Base-by-base conservation (phyloP, 2,888 invertebrate genomes). In the Sceliomorpha sp. region DNA sequence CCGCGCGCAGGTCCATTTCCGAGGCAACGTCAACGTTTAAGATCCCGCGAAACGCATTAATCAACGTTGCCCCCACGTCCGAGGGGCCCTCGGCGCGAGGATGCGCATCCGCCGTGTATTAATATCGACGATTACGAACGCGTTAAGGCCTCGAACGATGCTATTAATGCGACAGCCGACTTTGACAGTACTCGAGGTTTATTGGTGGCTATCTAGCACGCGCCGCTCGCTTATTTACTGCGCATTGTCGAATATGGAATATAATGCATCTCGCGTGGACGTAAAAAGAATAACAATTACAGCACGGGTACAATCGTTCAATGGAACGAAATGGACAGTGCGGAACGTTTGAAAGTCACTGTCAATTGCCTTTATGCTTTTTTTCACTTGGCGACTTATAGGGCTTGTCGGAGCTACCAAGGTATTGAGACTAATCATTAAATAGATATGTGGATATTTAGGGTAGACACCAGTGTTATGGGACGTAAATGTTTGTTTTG, bases 101-200 rank as follows among this genome's bases (percentile, higher is more conserved):
- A 7, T 36, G 27, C 10, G 27, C 40, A 6, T 36, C n/a, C n/a
- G n/a, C n/a, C n/a, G n/a, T 37, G 14, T 40, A 40, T 40, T 40
- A 17, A 24, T 24, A 40, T 40, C 24, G 12, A 10, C 39, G 39
- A 40, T 40, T 24, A 24, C 39, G 39, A 14, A 8, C 37, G 8
- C n/a, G 34, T 37, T 37, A 37, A n/a, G 15, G 3, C 37, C 37
- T 13, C 37, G 15, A n/a, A 14, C 37, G 14, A 14, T 2, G 39
- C 39, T 10, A 40, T 40, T 40, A 17, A 40, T 40, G 39, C 4
- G 39, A 40, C 39, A 40, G 24, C n/a, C 20, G 37, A 15, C 37
- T 14, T 2, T 14, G 37, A 37, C 37, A 37, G n/a, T 8, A 4
- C 15, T 14, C n/a, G 13, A 4, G 37, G 39, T 40, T 40, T 40